Evolutionary conservation across 2,888 invertebrate species (phyloP).

Genomic region (Bombylius major): DNA sequence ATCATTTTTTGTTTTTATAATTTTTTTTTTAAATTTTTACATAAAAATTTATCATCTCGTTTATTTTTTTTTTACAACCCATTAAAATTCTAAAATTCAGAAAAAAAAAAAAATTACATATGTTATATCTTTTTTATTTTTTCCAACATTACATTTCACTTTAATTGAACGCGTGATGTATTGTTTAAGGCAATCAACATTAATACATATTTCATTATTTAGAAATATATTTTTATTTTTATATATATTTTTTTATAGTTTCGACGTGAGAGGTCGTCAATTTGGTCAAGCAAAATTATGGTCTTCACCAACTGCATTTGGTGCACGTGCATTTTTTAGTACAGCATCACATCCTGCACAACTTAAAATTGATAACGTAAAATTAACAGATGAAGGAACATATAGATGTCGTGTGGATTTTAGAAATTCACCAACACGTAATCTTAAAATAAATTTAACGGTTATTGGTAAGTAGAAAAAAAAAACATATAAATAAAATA

Average conservation of each 20-base stretch:
- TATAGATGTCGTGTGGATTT: slow-evolving; percentile 64
- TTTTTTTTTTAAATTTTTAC: too few species aligned
- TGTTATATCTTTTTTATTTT: too few species aligned
- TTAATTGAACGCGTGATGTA: too few species aligned
- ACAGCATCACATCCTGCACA: slow-evolving; percentile 69
- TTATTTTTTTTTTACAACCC: too few species aligned
- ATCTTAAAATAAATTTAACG: slow-evolving; percentile 60
- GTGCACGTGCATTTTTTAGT: slow-evolving; percentile 72
- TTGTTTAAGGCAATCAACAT: too few species aligned
- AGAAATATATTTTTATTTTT: background rate
- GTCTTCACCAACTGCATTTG: slow-evolving; percentile 64
- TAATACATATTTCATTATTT: too few species aligned
- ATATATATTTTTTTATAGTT: slow-evolving; percentile 38
- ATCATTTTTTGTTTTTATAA: too few species aligned
- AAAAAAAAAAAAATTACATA: too few species aligned
- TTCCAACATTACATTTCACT: too few species aligned
- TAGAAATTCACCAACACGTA: slow-evolving; percentile 58
- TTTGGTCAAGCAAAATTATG: slow-evolving; percentile 67
- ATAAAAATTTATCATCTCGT: too few species aligned
- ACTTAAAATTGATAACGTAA: slow-evolving; percentile 51
- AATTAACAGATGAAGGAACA: slow-evolving; percentile 51
- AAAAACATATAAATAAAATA: too few species aligned
- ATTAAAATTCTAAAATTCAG: too few species aligned
- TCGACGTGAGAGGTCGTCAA: slow-evolving; percentile 61
- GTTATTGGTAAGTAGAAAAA: slow-evolving; percentile 50